A percentile compares a stretch with the other conserved stretches of the same genome.
These are phyloP conservation scores for Keiferia lycopersicella DNA, from an alignment of 2,888 invertebrate genomes.

Conservation along the genomic window DNA sequence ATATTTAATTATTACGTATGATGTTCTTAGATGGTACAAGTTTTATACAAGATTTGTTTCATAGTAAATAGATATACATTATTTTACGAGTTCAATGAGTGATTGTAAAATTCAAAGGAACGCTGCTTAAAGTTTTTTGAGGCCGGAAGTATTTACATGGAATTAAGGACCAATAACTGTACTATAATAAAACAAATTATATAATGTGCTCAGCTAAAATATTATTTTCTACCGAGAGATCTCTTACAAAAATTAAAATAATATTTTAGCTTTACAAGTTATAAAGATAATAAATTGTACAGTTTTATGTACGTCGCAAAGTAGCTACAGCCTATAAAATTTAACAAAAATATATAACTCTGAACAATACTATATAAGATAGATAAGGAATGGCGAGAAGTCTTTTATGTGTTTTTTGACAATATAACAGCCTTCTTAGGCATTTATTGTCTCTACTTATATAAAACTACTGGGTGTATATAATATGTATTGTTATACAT, in stretches of 20 bases:
- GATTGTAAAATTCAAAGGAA: slow-evolving; percentile 9
- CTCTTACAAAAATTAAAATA: not conserved
- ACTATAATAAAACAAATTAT: not conserved
- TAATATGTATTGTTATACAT: too few species aligned
- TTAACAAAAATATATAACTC: slow-evolving; percentile 45
- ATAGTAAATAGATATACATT: slow-evolving; percentile 36
- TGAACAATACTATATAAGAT: slow-evolving; percentile 48
- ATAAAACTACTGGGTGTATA: not conserved
- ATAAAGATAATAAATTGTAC: slow-evolving; percentile 13
- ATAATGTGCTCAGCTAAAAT: not conserved
- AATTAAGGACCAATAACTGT: not conserved
- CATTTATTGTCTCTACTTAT: not conserved
- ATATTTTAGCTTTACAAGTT: not conserved
- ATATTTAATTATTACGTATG: slow-evolving; percentile 43
- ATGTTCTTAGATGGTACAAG: slow-evolving; percentile 46
- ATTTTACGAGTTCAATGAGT: slow-evolving; percentile 3
- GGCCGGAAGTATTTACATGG: slow-evolving; percentile 19
- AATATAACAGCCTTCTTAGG: not conserved
- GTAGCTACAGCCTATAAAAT: slow-evolving; percentile 30
- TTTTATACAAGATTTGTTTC: slow-evolving; percentile 57
- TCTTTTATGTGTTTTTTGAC: slow-evolving; percentile 37
- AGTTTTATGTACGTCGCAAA: slow-evolving; percentile 16
- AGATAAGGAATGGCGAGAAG: slow-evolving; percentile 61
- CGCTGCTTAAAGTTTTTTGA: not conserved
- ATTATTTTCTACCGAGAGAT: not conserved